These are phyloP conservation scores for Morus bassanus DNA, from an alignment of 2,797 vertebrate genomes.

Conservation along the genomic window DNA sequence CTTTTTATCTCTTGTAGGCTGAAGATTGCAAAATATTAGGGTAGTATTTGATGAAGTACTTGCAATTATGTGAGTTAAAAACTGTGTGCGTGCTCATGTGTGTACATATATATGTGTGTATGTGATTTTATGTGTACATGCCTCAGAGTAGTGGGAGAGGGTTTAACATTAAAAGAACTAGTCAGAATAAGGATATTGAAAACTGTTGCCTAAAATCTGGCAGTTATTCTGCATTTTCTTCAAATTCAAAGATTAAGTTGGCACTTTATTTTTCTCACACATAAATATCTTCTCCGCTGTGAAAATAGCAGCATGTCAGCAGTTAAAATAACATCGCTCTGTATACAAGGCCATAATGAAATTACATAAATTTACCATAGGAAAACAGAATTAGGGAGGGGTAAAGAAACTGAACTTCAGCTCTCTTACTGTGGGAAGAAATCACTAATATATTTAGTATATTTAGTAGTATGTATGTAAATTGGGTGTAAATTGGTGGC, in stretches of 20 bases:
- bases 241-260: neutral
- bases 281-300: neutral
- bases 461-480: neutral
- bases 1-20: neutral
- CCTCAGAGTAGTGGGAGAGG: neutral
- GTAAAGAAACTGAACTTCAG: neutral
- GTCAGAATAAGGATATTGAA: neutral
- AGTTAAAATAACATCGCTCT: neutral
- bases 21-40: neutral
- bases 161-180: neutral
- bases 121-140: neutral
- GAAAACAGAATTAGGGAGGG: neutral
- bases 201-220: neutral
- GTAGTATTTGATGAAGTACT: neutral
- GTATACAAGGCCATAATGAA: neutral
- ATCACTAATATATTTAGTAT: neutral
- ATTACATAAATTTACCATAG: neutral
- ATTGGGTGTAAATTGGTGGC: neutral
- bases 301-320: neutral
- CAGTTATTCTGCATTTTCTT: neutral
- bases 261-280: neutral
- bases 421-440: neutral
- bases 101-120: neutral
- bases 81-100: fast-evolving
- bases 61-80: neutral